These are phyloP conservation scores for Acleris sparsana DNA, from an alignment of 2,888 invertebrate species.

Conservation along the genomic window DNA sequence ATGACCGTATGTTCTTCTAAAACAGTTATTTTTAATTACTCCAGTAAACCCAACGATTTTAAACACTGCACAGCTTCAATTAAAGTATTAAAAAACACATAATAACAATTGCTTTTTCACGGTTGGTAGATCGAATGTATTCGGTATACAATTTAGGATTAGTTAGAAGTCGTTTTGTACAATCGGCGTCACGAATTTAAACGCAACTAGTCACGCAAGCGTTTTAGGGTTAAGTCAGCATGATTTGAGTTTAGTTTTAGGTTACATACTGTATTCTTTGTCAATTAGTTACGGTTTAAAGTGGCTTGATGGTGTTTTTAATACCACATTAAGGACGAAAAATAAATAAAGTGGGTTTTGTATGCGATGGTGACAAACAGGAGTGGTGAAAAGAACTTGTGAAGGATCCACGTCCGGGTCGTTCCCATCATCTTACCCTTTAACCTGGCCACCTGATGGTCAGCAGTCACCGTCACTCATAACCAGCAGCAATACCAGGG, in stretches of 20 bases:
- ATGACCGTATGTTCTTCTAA: too few species aligned
- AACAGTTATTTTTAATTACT: too few species aligned
- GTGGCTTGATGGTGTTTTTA: not conserved
- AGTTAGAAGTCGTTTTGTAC: conserved; percentile 43
- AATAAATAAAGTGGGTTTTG: too few species aligned
- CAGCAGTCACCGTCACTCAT: too few species aligned
- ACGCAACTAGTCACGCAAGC: conserved; percentile 41
- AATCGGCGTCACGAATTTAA: conserved; percentile 41
- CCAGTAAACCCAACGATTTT: not conserved
- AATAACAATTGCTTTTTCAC: conserved; percentile 36
- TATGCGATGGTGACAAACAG: too few species aligned
- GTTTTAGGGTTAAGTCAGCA: conserved; percentile 26
- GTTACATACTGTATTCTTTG: not conserved
- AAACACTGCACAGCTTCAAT: not conserved
- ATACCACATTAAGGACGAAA: not conserved
- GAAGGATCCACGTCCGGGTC: too few species aligned
- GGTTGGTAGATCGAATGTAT: conserved; percentile 44
- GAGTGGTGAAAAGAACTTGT: too few species aligned
- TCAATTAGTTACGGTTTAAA: not conserved
- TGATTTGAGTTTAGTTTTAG: not conserved
- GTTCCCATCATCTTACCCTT: too few species aligned
- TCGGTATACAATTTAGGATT: conserved; percentile 46
- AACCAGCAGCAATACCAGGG: too few species aligned
- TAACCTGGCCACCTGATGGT: too few species aligned
- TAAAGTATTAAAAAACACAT: conserved; percentile 22